Evolutionary conservation across 2,113 vertebrate genomes (phyloP).

Genomic region (Chaetodon trifascialis): DNA sequence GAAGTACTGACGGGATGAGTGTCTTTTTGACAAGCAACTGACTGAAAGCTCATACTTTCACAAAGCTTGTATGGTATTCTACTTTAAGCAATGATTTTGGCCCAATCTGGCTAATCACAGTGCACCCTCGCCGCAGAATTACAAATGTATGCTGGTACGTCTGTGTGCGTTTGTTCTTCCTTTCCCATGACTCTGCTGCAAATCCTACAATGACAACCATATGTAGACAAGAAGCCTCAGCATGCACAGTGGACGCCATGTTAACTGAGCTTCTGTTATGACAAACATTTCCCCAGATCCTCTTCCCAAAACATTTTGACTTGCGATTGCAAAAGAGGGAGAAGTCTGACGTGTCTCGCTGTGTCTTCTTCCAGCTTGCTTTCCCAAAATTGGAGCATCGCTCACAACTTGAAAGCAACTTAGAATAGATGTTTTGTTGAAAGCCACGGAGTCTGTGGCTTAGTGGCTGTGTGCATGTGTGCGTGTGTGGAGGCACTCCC

Average conservation of each 20-base stretch:
- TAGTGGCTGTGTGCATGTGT: conserved; percentile 50
- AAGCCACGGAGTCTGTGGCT: conserved; percentile 60
- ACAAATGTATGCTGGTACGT: conserved; percentile 41
- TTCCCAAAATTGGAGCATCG: conserved; percentile 56
- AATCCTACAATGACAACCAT: conserved; percentile 77
- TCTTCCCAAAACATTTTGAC: conserved; percentile 66
- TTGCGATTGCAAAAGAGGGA: conserved; percentile 43
- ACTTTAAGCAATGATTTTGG: conserved; percentile 4
- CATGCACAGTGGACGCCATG: conserved; percentile 38
- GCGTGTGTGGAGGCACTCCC: conserved; percentile 47
- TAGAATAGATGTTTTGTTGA: conserved; percentile 75
- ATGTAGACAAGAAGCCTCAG: conserved; percentile 61
- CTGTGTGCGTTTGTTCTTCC: conserved; percentile 34
- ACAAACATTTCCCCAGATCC: conserved; percentile 59
- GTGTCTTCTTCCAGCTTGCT: conserved; percentile 43
- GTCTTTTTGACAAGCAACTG: background rate
- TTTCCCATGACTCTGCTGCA: conserved; percentile 46
- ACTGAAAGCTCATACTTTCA: background rate
- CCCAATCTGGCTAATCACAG: conserved; percentile 16
- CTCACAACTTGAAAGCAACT: conserved; percentile 56
- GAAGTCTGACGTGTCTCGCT: conserved; percentile 41
- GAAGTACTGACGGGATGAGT: background rate
- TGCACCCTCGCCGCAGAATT: conserved; percentile 7
- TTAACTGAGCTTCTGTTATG: conserved; percentile 43
- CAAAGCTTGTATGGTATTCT: conserved; percentile 17